Conservation (phyloP, 2,888 invertebrate genomes). For the Coleophora flavipennella region DNA sequence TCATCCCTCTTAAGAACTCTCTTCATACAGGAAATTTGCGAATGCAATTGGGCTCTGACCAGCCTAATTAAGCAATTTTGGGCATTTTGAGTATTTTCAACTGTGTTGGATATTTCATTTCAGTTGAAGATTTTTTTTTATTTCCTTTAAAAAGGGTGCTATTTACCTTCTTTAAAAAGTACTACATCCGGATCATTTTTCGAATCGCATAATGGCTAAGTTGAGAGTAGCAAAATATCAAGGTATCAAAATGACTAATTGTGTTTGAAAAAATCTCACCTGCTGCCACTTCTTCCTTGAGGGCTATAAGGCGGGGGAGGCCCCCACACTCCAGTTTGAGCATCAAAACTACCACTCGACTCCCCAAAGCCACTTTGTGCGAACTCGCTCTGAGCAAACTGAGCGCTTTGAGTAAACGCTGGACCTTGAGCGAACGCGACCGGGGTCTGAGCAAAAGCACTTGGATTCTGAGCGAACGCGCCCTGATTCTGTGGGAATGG, state of each 20-base stretch:
- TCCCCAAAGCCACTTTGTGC: constrained; percentile 69
- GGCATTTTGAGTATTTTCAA: too few relatives aligned
- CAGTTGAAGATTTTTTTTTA: too few relatives aligned
- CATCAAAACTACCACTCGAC: constrained; percentile 69
- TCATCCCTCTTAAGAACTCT: too few relatives aligned
- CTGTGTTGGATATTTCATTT: too few relatives aligned
- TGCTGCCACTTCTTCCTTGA: constrained; percentile 71
- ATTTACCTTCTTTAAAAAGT: too few relatives aligned
- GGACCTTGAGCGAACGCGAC: constrained; percentile 14
- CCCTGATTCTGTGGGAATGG: constrained; percentile 4
- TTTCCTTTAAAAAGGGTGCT: too few relatives aligned
- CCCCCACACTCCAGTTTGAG: constrained; percentile 80
- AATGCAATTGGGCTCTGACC: too few relatives aligned
- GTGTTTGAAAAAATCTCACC: constrained; percentile 30
- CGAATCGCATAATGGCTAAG: too few relatives aligned
- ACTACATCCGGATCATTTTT: too few relatives aligned
- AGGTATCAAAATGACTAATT: neutral
- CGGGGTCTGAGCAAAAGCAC: constrained; percentile 18
- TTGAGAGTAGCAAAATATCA: too few relatives aligned
- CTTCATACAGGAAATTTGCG: too few relatives aligned
- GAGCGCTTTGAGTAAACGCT: constrained; percentile 5
- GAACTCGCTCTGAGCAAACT: constrained; percentile 20
- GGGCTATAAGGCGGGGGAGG: constrained; percentile 92
- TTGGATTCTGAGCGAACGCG: constrained; percentile 3
- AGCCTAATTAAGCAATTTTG: too few relatives aligned